phyloP scores from a whole-genome alignment of 2,888 invertebrate species.

The Drosophila mercatorum region DNA sequence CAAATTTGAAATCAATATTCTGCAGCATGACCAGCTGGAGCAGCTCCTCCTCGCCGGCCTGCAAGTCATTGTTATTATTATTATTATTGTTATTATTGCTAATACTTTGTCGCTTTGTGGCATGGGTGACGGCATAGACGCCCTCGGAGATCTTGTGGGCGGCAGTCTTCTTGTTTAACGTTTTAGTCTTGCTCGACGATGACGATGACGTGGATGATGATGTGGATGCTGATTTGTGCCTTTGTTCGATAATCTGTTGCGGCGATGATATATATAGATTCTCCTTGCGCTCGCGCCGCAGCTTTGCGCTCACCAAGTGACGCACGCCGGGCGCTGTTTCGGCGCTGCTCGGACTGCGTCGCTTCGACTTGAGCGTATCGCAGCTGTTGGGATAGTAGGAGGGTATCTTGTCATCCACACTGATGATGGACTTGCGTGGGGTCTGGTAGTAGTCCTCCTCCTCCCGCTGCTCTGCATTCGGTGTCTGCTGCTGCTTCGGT shows the following conservation, averaged over 20 bases:
- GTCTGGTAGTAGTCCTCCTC: constrained; percentile 82
- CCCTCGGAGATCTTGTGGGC: constrained; percentile 83
- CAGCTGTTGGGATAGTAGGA: constrained; percentile 85
- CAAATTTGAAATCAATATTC: constrained; percentile 83
- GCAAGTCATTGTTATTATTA: constrained; percentile 61
- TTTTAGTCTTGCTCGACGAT: constrained; percentile 48
- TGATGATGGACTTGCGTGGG: constrained; percentile 82
- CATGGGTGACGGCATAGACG: constrained; percentile 83
- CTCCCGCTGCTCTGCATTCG: constrained; percentile 23
- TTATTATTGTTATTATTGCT: constrained; percentile 55
- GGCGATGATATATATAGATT: constrained; percentile 84
- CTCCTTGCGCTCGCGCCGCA: constrained; percentile 81
- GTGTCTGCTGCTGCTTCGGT: constrained; percentile 47
- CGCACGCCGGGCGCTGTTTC: constrained; percentile 62
- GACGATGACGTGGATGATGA: not conserved
- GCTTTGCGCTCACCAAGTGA: constrained; percentile 76
- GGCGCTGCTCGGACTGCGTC: constrained; percentile 68
- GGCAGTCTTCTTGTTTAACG: constrained; percentile 68
- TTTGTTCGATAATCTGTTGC: constrained; percentile 81
- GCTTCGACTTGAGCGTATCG: constrained; percentile 78
- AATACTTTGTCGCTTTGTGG: constrained; percentile 49
- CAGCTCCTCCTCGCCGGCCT: constrained; percentile 67
- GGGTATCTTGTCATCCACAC: constrained; percentile 84
- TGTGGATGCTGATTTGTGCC: constrained; percentile 55
- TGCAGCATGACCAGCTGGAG: constrained; percentile 81